Evolutionary conservation across 2,888 invertebrate genomes (phyloP), one percentile per base, ranked within the genome.

Genomic region (Epistrophella euchroma): DNA sequence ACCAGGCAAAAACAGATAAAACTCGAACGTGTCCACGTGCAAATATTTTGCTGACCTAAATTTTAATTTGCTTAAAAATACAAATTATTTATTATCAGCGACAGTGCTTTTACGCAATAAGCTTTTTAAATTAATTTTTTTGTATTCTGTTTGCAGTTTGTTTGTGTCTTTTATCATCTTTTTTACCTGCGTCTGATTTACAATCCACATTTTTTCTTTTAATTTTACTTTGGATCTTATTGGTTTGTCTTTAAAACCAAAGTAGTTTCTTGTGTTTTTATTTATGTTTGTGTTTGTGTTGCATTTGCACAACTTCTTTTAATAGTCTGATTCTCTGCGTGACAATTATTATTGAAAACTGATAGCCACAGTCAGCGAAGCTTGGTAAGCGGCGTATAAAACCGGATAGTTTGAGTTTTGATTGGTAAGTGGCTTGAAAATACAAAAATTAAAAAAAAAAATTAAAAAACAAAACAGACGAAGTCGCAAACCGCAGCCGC

Each of bases 391-490:
- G 64, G 47, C 81, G 40, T 35, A 64, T 47, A 71, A 80, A 81
- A 81, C 81, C 76, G 71, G 81, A 82, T 76, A 76, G 71, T 72
- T 76, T 81, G 58, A 66, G 50, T 73, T 76, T 82, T 81, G 56
- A 73, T 66, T 79, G 66, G 66, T 47, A 66, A 47, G 64, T 52
- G 73, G 73, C 52, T 72, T 64, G 19, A 43, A 73, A 40, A 15
- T 4, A 55, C 6, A 68, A 68, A 15, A 68, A n/a, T n/a, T n/a
- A n/a, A n/a, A n/a, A n/a, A n/a, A n/a, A n/a, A n/a, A n/a, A n/a
- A n/a, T n/a, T n/a, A 17, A 28, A 43, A 40, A 43, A 28, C n/a
- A 45, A 28, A 43, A 64, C 2, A 64, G 32, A 75, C 56, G 55
- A 66, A 75, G 55, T 75, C 47, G n/a, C 64, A 82, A 47, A 66